Percentiles rank a stretch among this genome's conserved stretches.
These are phyloP conservation scores for Plumapathes pennacea DNA, from an alignment of 92 coral and sea anemone genomes.

Conservation along the genomic window DNA sequence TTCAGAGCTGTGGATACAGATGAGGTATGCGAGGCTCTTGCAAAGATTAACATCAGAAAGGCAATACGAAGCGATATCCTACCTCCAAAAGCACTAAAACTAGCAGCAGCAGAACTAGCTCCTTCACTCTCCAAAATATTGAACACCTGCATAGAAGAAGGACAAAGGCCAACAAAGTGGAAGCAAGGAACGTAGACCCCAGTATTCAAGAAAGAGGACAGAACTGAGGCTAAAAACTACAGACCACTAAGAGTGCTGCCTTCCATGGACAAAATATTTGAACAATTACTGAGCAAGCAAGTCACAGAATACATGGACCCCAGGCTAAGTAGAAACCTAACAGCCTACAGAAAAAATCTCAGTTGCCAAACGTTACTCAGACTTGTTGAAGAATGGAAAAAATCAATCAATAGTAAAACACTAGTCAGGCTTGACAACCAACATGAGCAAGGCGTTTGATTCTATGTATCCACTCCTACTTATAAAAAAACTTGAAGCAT, in stretches of 20 bases:
- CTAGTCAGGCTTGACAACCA: background rate
- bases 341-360: conserved; percentile 1
- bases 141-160: conserved; percentile 17
- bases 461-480: conserved; percentile 27
- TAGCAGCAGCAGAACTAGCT: conserved; percentile 28
- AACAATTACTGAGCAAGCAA: conserved; percentile 3
- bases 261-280: conserved; percentile 9
- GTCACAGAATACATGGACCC: background rate
- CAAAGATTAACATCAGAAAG: conserved; percentile 5
- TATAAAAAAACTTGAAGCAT: conserved; percentile 30
- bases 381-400: conserved; percentile 3
- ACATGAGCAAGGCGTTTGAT: conserved; percentile 30
- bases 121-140: conserved; percentile 28
- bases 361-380: conserved; percentile 6
- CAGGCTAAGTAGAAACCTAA: background rate
- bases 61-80: conserved; percentile 20
- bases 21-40: conserved; percentile 31
- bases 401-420: background rate
- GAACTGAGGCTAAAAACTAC: conserved; percentile 23
- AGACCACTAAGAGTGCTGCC: conserved; percentile 31
- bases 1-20: conserved; percentile 16
- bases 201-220: conserved; percentile 28
- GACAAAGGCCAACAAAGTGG: conserved; percentile 20
- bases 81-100: conserved; percentile 23
- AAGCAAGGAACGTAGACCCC: conserved; percentile 34